A percentile compares a stretch with the other conserved stretches of the same genome.
These are phyloP conservation scores for Conistra vaccinii DNA, from an alignment of 2,888 invertebrate genomes.

Conservation along the genomic window DNA sequence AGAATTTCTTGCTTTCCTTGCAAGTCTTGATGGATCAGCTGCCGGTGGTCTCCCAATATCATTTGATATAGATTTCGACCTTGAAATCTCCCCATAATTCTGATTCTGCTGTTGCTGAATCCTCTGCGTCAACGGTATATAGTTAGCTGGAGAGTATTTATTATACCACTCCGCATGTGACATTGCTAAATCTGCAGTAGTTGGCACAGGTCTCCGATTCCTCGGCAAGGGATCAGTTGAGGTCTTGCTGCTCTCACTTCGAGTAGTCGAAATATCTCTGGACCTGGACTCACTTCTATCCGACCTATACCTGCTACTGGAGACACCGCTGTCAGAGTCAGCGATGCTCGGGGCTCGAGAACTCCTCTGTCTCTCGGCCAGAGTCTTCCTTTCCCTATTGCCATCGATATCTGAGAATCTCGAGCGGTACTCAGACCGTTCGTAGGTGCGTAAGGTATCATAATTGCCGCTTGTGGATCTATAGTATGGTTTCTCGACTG, in stretches of 20 bases:
- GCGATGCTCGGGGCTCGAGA: constrained; percentile 86
- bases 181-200: constrained; percentile 89
- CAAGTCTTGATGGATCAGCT: constrained; percentile 78
- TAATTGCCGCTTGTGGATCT: constrained; percentile 85
- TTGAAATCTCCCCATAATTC: constrained; percentile 83
- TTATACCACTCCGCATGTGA: constrained; percentile 93
- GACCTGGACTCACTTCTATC: constrained; percentile 90
- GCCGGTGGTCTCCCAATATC: constrained; percentile 90
- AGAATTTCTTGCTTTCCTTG: constrained; percentile 82
- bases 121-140: constrained; percentile 91
- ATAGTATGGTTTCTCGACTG: constrained; percentile 90
- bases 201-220: constrained; percentile 83
- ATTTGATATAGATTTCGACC: constrained; percentile 91
- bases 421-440: constrained; percentile 80
- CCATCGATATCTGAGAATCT: constrained; percentile 85
- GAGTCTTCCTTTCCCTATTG: constrained; percentile 83
- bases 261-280: constrained; percentile 88
- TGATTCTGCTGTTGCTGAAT: constrained; percentile 79
- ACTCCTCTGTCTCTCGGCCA: constrained; percentile 82
- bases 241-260: constrained; percentile 89
- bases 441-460: constrained; percentile 79
- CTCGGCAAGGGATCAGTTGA: constrained; percentile 83
- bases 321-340: constrained; percentile 87
- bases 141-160: constrained; percentile 94
- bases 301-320: constrained; percentile 79